phyloP scores from a whole-genome alignment of 2,113 vertebrate genomes.

The Capricornis sumatraensis region DNA sequence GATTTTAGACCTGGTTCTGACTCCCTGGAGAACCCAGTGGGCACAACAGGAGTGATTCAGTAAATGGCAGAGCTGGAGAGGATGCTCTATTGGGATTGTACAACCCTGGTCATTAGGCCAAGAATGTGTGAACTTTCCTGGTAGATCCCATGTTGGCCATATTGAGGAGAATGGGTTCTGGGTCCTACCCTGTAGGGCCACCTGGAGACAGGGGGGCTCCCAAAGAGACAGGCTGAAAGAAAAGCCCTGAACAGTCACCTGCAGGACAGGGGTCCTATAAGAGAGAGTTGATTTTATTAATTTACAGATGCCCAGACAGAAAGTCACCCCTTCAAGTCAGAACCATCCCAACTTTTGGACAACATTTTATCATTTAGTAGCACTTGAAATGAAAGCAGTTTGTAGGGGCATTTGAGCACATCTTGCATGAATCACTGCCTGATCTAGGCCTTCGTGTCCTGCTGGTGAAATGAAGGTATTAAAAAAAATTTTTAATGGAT shows the following conservation, averaged over 20 bases:
- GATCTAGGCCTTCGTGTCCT: background rate
- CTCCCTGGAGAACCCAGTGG: background rate
- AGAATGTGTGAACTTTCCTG: background rate
- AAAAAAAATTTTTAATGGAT: background rate
- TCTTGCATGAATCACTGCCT: background rate
- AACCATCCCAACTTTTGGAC: background rate
- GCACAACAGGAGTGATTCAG: background rate
- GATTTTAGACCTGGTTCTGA: background rate
- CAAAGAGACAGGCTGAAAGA: background rate
- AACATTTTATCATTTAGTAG: background rate
- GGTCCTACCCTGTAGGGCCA: background rate
- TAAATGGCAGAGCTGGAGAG: background rate
- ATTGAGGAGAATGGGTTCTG: background rate
- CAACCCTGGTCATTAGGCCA: background rate
- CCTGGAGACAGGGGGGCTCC: background rate
- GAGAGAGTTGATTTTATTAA: background rate
- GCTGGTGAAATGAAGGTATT: background rate
- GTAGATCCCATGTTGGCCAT: background rate
- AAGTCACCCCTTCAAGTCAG: background rate
- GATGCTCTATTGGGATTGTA: background rate
- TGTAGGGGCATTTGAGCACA: background rate
- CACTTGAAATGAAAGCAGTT: background rate
- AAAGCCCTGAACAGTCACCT: background rate
- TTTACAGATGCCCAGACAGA: background rate
- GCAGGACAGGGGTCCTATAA: background rate